Evolutionary conservation across 35 echinoderm and acorn worm species (phyloP).

Genomic region (Antedon bifida): DNA sequence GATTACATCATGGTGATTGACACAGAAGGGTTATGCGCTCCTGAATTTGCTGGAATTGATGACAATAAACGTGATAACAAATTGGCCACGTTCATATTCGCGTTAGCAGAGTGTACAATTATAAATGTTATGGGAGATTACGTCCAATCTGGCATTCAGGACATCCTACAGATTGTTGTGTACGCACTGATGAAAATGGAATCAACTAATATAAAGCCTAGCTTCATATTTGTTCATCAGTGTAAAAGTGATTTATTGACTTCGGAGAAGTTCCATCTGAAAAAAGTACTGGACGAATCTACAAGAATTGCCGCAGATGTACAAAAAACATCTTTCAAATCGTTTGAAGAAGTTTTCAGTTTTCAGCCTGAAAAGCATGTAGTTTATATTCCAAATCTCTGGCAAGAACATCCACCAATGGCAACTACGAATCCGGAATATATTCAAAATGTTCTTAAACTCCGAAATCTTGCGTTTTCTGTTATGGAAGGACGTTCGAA

Average conservation of each 20-base stretch:
- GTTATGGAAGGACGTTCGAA: background rate
- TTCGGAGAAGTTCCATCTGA: background rate
- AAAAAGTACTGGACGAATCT: background rate
- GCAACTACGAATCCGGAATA: background rate
- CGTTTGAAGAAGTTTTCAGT: slow-evolving; percentile 19
- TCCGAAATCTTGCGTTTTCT: background rate
- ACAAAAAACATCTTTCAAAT: background rate
- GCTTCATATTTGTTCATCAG: slow-evolving; percentile 16
- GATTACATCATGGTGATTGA: too few species aligned
- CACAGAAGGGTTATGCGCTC: slow-evolving; percentile 20
- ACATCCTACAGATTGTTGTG: slow-evolving; percentile 16
- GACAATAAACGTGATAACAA: slow-evolving; percentile 20
- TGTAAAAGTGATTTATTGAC: slow-evolving; percentile 5
- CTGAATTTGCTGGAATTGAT: slow-evolving; percentile 7
- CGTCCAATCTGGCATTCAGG: slow-evolving; percentile 17
- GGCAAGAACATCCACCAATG: slow-evolving; percentile 6
- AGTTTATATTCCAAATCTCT: slow-evolving; percentile 21
- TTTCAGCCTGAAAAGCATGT: slow-evolving; percentile 15
- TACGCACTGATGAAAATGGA: slow-evolving; percentile 27
- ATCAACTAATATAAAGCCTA: slow-evolving; percentile 2
- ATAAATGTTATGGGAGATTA: slow-evolving; percentile 26
- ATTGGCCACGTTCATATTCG: slow-evolving; percentile 12
- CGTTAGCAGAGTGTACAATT: slow-evolving; percentile 11
- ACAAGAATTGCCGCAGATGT: slow-evolving; percentile 5
- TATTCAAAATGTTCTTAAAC: background rate